phyloP scores from a whole-genome alignment of 2,113 vertebrate species.

The Tylochromis polylepis region DNA sequence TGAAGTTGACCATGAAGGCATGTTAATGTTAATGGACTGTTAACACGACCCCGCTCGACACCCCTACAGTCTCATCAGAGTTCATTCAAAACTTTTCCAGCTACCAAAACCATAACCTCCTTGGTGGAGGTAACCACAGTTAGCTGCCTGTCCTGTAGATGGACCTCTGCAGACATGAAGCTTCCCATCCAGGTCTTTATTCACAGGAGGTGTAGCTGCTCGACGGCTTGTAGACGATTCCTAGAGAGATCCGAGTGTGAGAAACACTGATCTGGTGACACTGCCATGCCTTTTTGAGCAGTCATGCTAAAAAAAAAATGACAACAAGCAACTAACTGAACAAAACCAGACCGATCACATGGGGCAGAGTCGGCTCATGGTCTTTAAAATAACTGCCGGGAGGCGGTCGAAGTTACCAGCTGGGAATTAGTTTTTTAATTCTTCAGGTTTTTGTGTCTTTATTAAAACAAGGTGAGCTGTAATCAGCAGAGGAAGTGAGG shows the following conservation, averaged over 20 bases:
- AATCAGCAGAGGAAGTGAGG: background rate
- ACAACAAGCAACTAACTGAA: rapidly evolving
- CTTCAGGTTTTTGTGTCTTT: background rate
- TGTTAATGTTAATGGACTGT: rapidly evolving
- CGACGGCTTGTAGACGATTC: rapidly evolving
- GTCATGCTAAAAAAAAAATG: rapidly evolving
- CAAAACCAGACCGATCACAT: background rate
- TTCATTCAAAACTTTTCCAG: background rate
- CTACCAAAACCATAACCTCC: too few species aligned
- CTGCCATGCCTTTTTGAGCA: background rate
- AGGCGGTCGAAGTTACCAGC: rapidly evolving
- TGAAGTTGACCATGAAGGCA: background rate
- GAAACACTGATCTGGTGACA: background rate
- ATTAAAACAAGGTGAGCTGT: background rate
- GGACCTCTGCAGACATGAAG: background rate
- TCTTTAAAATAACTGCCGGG: too few species aligned
- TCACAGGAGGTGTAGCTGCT: background rate
- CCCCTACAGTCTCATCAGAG: background rate
- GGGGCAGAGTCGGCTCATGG: background rate
- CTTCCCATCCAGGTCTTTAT: background rate
- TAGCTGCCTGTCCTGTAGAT: background rate
- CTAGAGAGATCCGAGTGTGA: background rate
- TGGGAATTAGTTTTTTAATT: background rate
- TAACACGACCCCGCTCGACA: background rate
- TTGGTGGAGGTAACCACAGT: background rate